Evolutionary conservation across 2,888 invertebrate species (phyloP), one percentile per base, ranked within the genome.

Genomic region (Stegana nigrithorax): DNA sequence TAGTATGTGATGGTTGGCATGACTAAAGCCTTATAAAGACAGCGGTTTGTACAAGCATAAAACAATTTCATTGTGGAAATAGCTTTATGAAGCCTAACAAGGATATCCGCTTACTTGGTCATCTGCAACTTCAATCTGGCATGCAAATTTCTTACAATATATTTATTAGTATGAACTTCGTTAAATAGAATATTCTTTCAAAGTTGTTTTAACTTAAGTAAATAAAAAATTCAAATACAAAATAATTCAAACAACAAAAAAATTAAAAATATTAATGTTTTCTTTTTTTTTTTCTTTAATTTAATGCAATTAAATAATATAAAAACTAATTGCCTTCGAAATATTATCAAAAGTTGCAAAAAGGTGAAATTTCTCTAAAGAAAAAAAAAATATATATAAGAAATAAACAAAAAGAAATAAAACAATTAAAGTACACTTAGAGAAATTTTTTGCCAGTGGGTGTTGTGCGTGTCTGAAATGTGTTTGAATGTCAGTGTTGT

Each of bases 361-460:
- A 71, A 83, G 81, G 83, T 81, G 79, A 81, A 81, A 75, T 82
- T 73, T 79, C 80, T 76, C 81, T 56, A 67, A 60, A 64, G 62
- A 56, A 29, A 32, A 57, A 27, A 61, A 62, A 47, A 42, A 61
- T 47, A 10, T 23, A 44, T 44, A 14, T 44, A 66, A 64, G 65
- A 60, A 59, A 68, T 21, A 36, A 58, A 64, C 51, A 59, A 67
- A 60, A 57, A 62, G 59, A 51, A 21, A 39, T 47, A n/a, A 23
- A 45, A 55, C 25, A 45, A 45, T 42, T 65, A 59, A 23, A 63
- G 56, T 60, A 32, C 44, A 63, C 51, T 66, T 45, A 62, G 62
- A 62, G 45, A 64, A 60, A 59, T 58, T 60, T 55, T 39, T 36
- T 42, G 61, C 47, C 10, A 57, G 58, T 62, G 50, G 68, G 60